Percentiles rank a stretch among this genome's conserved stretches.
These are phyloP conservation scores for Erebia epiphron DNA, from an alignment of 2,888 invertebrate species.

Conservation along the genomic window DNA sequence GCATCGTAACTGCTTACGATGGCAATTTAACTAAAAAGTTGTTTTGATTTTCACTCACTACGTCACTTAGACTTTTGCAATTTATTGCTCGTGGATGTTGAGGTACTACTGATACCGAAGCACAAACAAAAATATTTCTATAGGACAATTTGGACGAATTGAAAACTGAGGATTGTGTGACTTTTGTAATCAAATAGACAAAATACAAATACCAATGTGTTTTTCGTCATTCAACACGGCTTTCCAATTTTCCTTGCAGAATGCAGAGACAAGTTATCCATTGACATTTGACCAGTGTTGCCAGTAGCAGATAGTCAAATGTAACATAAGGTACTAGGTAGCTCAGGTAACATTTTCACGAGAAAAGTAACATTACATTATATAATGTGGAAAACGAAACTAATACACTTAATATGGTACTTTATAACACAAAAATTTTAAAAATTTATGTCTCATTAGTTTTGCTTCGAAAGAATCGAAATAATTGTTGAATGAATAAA, in stretches of 20 bases:
- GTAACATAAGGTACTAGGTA: too few species aligned
- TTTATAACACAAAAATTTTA: too few species aligned
- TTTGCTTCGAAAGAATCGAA: too few species aligned
- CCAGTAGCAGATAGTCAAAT: too few species aligned
- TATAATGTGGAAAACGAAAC: too few species aligned
- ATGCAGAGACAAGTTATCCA: too few species aligned
- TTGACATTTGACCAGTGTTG: too few species aligned
- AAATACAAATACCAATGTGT: slow-evolving; percentile 17
- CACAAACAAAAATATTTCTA: slow-evolving; percentile 9
- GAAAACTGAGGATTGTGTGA: slow-evolving; percentile 16
- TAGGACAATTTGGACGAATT: not conserved
- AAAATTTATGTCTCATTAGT: too few species aligned
- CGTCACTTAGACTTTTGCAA: not conserved
- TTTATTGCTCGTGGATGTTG: not conserved
- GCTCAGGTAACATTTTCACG: too few species aligned
- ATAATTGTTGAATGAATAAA: too few species aligned
- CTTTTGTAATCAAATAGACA: slow-evolving; percentile 28
- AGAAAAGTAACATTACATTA: too few species aligned
- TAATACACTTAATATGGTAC: too few species aligned
- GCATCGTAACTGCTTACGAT: slow-evolving; percentile 47
- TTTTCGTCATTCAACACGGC: slow-evolving; percentile 25
- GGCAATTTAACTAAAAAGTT: slow-evolving; percentile 12
- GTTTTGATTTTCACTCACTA: slow-evolving; percentile 13
- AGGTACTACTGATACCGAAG: not conserved
- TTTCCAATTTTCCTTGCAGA: not conserved